Base-by-base conservation (phyloP, 2,888 invertebrate genomes). In the Agrotis puta region DNA sequence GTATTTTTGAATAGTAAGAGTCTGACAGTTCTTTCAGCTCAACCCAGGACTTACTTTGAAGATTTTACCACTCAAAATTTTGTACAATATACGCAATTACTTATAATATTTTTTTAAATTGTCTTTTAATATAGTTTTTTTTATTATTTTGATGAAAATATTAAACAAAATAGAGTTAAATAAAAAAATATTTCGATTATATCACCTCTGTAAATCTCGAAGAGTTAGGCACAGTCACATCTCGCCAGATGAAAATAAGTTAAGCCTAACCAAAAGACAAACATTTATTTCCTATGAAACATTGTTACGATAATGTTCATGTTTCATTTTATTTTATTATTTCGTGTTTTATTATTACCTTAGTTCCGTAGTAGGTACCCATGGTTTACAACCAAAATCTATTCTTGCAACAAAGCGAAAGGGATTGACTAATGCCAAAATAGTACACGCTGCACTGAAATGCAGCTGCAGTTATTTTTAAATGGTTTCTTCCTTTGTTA, bases 351-450 rank as follows among this genome's bases (percentile, higher is more conserved):
- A n/a, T n/a, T n/a, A n/a, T 18, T 18, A 24, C 27, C 5, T n/a
- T 11, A 24, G 3, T 54, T 0, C 2, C 11, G 18, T 27, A 39
- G 39, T 39, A 11, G 1, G 39, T 39, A 54, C 4, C 6, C 33
- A 33, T 33, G 13, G 56, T n/a, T 56, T 56, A 33, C 56, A 33
- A 56, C 33, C 33, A n/a, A 56, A n/a, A 33, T 56, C 9, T 39
- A 39, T 72, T 63, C 53, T 43, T 47, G 16, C 16, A 48, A 9
- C 6, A 9, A n/a, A 54, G 20, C 27, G 13, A 63, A 33, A 39
- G 11, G 20, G 18, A 33, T n/a, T n/a, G 39, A 57, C 24, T 13
- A 16, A 20, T 4, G 24, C 22, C 47, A 74, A 74, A 74, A 74
- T 48, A 74, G 74, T 43, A 13, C 20, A 27, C 27, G 16, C 33